These are phyloP conservation scores for Leptinotarsa rubiginosa DNA, from an alignment of 2,888 invertebrate genomes.

Conservation along the genomic window DNA sequence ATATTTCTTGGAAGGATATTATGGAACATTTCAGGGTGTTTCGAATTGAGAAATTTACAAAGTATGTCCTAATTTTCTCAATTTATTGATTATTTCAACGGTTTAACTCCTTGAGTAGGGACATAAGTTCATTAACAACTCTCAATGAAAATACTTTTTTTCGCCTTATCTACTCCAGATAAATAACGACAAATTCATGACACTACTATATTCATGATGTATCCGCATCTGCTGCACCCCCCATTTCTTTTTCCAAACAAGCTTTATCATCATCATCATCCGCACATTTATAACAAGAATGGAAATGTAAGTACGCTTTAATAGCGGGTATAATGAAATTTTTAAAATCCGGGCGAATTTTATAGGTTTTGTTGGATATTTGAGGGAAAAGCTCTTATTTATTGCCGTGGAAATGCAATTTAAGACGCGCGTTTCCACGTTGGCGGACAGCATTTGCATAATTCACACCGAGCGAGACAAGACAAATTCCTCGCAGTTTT, in stretches of 20 bases:
- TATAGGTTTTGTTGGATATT: conserved; percentile 45
- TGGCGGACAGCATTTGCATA: conserved; percentile 63
- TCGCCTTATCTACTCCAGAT: too few relatives aligned
- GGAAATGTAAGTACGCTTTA: conserved; percentile 38
- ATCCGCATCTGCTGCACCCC: not conserved
- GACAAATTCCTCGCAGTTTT: conserved; percentile 64
- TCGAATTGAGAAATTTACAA: too few relatives aligned
- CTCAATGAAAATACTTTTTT: too few relatives aligned
- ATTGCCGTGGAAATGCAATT: conserved; percentile 62
- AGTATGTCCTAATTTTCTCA: too few relatives aligned
- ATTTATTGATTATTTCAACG: too few relatives aligned
- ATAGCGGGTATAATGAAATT: conserved; percentile 47
- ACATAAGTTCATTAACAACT: too few relatives aligned
- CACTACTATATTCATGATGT: not conserved
- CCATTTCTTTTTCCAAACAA: conserved; percentile 8
- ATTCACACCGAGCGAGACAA: conserved; percentile 63
- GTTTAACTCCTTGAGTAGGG: too few relatives aligned
- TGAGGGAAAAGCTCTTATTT: conserved; percentile 58
- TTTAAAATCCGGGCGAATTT: conserved; percentile 47
- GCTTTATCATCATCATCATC: conserved; percentile 21
- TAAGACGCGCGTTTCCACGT: conserved; percentile 62
- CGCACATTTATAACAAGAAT: conserved; percentile 18
- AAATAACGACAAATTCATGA: not conserved
- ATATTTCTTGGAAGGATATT: too few relatives aligned
- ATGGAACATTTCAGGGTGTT: too few relatives aligned